phyloP scores from a whole-genome alignment of 1,140 invertebrate species.

The Pogonomyrmex barbatus region DNA sequence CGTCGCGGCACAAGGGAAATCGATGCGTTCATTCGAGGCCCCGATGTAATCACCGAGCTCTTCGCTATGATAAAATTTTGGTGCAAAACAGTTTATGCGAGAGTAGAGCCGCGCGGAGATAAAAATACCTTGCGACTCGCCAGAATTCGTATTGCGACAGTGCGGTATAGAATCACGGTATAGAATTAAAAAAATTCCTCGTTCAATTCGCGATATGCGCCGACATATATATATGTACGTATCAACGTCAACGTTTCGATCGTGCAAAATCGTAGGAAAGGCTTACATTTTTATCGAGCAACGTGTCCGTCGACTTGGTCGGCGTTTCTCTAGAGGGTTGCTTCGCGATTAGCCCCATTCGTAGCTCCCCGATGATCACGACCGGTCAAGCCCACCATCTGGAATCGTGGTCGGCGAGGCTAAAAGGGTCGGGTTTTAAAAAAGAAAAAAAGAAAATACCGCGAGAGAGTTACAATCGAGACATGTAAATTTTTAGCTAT shows the following conservation, averaged over 20 bases:
- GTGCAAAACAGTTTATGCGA: conserved; percentile 64
- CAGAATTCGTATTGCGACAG: conserved; percentile 8
- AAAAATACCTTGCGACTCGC: conserved; percentile 23
- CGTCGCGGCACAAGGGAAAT: conserved; percentile 69
- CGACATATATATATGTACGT: conserved; percentile 25
- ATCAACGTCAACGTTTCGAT: conserved; percentile 65
- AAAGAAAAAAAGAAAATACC: neutral
- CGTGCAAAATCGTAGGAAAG: conserved; percentile 76
- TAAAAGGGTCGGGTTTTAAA: neutral
- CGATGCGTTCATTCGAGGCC: conserved; percentile 44
- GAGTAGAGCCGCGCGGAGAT: conserved; percentile 25
- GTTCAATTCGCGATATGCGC: conserved; percentile 39
- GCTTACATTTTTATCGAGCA: conserved; percentile 43
- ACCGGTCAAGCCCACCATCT: conserved; percentile 59
- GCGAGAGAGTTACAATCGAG: conserved; percentile 13
- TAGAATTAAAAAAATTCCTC: conserved; percentile 51
- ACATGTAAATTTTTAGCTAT: conserved; percentile 23
- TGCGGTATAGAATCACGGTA: conserved; percentile 30
- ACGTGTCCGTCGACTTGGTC: conserved; percentile 26
- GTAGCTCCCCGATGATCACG: conserved; percentile 49
- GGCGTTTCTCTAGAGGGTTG: conserved; percentile 22
- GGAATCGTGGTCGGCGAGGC: conserved; percentile 36
- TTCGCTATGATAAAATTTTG: conserved; percentile 69
- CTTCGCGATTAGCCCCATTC: conserved; percentile 62
- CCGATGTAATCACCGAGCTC: conserved; percentile 50